Evolutionary conservation across 2,113 vertebrate species (phyloP).

Genomic region (Zapus hudsonius): DNA sequence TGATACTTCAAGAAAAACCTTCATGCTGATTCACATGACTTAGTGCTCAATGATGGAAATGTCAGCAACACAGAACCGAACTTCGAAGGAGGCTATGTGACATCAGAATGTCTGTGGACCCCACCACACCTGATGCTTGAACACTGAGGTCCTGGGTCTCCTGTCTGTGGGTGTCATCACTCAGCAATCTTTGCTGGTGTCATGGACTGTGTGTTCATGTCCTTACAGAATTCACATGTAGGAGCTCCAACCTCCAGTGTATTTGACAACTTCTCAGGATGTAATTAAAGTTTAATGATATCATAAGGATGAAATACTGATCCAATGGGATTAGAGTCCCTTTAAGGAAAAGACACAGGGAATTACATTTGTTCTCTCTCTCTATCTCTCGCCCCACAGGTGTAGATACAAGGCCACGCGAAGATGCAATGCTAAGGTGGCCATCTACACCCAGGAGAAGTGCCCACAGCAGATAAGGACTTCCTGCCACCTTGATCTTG

Average conservation of each 20-base stretch:
- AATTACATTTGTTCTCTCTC: too few relatives aligned
- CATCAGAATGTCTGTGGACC: not conserved
- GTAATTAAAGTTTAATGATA: not conserved
- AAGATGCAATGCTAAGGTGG: not conserved
- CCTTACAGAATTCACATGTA: too few relatives aligned
- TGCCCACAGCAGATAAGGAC: not conserved
- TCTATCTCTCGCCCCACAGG: not conserved
- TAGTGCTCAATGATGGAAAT: accelerated
- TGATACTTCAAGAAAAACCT: not conserved
- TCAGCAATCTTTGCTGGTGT: not conserved
- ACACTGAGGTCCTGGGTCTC: not conserved
- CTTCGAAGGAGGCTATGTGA: accelerated
- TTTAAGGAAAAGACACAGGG: not conserved
- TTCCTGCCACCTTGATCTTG: not conserved
- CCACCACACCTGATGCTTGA: not conserved
- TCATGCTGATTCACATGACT: too few relatives aligned
- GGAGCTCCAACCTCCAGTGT: not conserved
- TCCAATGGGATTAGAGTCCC: not conserved
- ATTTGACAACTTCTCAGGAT: not conserved
- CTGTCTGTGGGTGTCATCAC: not conserved
- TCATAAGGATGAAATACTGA: not conserved
- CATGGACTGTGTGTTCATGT: not conserved
- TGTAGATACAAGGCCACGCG: not conserved
- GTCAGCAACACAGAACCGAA: not conserved
- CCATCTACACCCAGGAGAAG: too few relatives aligned